Evolutionary conservation across 2,888 invertebrate genomes (phyloP).

Genomic region (Macroteleia sp.): DNA sequence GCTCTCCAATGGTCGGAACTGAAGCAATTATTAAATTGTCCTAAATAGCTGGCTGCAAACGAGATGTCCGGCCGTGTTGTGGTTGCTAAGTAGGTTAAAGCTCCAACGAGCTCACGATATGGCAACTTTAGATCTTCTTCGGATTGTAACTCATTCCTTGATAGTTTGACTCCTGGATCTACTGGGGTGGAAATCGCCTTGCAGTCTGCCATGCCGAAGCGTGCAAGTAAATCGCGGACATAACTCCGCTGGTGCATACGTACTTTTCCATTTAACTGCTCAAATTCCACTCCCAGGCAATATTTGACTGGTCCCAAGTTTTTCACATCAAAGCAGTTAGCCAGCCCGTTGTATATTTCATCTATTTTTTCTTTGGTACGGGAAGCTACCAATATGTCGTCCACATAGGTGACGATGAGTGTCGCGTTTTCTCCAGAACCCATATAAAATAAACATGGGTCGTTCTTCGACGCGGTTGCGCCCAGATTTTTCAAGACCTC

Average conservation of each 20-base stretch:
- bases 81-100: neutral
- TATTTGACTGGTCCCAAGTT: neutral
- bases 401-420: neutral
- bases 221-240: neutral
- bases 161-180: neutral
- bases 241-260: neutral
- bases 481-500: neutral
- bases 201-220: slow-evolving; percentile 8
- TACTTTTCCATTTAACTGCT: neutral
- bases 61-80: slow-evolving; percentile 7
- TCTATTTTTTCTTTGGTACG: neutral
- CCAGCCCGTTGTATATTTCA: neutral
- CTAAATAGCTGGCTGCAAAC: neutral
- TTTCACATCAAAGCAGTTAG: neutral
- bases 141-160: neutral
- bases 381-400: neutral
- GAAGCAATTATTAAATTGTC: too few species aligned
- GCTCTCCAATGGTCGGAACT: too few species aligned
- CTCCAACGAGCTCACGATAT: slow-evolving; percentile 4
- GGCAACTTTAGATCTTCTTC: neutral
- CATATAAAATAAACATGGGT: slow-evolving; percentile 18
- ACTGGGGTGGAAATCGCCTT: neutral
- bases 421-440: slow-evolving; percentile 5
- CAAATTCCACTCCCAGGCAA: neutral
- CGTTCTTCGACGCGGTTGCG: slow-evolving; percentile 1